Conservation (phyloP, 2,113 vertebrate species). For the Puntigrus tetrazona region DNA sequence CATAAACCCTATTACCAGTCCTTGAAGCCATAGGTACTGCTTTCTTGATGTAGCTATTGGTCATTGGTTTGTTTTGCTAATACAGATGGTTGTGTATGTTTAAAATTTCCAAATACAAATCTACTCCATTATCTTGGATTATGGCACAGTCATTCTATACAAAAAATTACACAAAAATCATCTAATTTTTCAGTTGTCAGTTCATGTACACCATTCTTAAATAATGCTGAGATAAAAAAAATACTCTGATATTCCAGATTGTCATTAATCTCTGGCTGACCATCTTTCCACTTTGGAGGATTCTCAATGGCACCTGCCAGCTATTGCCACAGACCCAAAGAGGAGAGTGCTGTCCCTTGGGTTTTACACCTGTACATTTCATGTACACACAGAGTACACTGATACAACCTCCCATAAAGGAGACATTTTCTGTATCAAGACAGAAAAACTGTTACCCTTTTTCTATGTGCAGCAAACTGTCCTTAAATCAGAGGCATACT, state of each 20-base stretch:
- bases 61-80: constrained; percentile 52
- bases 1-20: constrained; percentile 60
- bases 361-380: constrained; percentile 62
- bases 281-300: constrained; percentile 64
- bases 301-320: constrained; percentile 57
- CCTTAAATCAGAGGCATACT: neutral
- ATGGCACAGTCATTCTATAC: constrained; percentile 43
- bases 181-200: constrained; percentile 26
- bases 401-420: constrained; percentile 2
- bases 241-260: constrained; percentile 47
- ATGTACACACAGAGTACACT: neutral
- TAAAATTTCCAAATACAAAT: constrained; percentile 29
- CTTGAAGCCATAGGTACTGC: constrained; percentile 55
- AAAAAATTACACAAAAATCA: constrained; percentile 23
- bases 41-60: constrained; percentile 18
- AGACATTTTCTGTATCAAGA: constrained; percentile 18
- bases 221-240: constrained; percentile 37
- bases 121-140: constrained; percentile 24
- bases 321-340: constrained; percentile 66
- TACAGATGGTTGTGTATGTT: constrained; percentile 40
- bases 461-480: neutral
- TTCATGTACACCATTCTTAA: constrained; percentile 37
- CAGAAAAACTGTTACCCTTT: constrained; percentile 20
- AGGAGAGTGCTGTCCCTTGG: constrained; percentile 50
- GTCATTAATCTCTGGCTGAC: constrained; percentile 62